Conservation (phyloP, 2,888 invertebrate genomes). For the Stenodema calcarata region DNA sequence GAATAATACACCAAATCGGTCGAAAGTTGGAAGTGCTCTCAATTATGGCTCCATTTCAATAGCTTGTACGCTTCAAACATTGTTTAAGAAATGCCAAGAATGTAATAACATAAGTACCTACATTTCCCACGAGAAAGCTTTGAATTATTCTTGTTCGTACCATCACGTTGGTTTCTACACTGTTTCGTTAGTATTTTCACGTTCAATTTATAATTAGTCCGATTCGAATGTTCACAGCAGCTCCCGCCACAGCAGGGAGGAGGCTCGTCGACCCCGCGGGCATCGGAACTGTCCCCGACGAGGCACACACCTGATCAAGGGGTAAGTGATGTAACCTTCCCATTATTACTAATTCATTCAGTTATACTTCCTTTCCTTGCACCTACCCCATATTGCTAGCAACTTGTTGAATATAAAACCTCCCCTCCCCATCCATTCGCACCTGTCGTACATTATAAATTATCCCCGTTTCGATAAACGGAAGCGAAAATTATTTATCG, state of each 20-base stretch:
- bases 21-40: too few relatives aligned
- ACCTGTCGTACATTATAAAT: not conserved
- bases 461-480: not conserved
- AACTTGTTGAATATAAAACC: not conserved
- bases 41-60: too few relatives aligned
- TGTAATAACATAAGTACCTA: too few relatives aligned
- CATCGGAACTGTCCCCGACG: conserved; percentile 76
- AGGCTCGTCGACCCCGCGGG: conserved; percentile 65
- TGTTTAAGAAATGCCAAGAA: too few relatives aligned
- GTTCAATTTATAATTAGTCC: too few relatives aligned
- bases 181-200: too few relatives aligned
- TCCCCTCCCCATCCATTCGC: too few relatives aligned
- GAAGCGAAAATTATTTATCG: not conserved
- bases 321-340: conserved; percentile 50
- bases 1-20: too few relatives aligned
- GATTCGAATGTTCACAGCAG: conserved; percentile 17
- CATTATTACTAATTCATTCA: not conserved
- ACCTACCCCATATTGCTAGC: not conserved
- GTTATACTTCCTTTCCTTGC: not conserved
- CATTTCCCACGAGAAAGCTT: too few relatives aligned
- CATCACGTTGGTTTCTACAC: too few relatives aligned
- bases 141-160: too few relatives aligned
- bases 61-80: too few relatives aligned
- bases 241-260: conserved; percentile 2
- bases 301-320: conserved; percentile 74